These are phyloP conservation scores for Caradrina kadenii DNA, from an alignment of 2,888 invertebrate genomes.

Conservation along the genomic window DNA sequence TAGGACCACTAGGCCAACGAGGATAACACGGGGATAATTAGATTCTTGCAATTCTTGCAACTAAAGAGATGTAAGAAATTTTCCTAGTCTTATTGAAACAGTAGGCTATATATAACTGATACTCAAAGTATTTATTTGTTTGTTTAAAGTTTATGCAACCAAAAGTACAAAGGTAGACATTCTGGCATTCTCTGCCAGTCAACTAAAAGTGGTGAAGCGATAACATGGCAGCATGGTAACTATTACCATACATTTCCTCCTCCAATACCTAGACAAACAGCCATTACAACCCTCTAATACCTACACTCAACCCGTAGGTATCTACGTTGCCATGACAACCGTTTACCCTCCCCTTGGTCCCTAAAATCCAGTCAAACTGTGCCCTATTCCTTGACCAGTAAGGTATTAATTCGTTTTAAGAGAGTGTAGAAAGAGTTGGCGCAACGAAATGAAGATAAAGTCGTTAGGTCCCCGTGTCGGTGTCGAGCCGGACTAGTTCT, in stretches of 20 bases:
- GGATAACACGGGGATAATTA: no score
- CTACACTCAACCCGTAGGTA: constrained; percentile 56
- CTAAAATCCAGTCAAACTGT: constrained; percentile 27
- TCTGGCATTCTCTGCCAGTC: no score
- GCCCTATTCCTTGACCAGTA: constrained; percentile 42
- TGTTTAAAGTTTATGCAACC: no score
- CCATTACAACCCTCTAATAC: constrained; percentile 31
- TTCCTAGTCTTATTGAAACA: no score
- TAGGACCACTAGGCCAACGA: no score
- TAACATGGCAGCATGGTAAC: no score
- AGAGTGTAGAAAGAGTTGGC: constrained; percentile 63
- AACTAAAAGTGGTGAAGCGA: no score
- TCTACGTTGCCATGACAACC: constrained; percentile 62
- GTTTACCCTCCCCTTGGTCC: constrained; percentile 41
- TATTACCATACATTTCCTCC: background rate
- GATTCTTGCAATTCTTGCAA: no score
- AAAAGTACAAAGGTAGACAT: no score
- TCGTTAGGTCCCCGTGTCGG: constrained; percentile 73
- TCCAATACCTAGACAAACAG: constrained; percentile 26
- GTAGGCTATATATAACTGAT: no score
- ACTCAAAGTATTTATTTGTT: no score
- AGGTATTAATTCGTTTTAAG: constrained; percentile 56
- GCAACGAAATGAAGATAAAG: constrained; percentile 71
- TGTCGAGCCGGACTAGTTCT: constrained; percentile 70
- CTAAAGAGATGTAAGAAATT: no score